Base-by-base conservation (phyloP, 2,888 invertebrate genomes). In the Caenorhabditis sp. region DNA sequence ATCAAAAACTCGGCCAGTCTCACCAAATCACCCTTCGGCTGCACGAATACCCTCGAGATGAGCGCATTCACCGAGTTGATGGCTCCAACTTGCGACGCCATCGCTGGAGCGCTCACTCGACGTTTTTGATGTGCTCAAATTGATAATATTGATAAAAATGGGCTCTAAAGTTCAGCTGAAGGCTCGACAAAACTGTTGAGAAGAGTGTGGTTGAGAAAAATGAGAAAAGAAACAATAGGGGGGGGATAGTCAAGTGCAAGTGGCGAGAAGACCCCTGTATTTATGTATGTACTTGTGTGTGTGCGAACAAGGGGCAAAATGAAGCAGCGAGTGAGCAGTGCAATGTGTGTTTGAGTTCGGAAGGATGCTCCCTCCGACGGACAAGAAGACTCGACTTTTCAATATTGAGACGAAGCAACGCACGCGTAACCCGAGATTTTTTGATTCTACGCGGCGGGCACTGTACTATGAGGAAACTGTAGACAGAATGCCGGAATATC, bases 11-110 rank as follows among this genome's bases (percentile, higher is more conserved):
- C 8, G 17, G 11, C 48, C 39, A 39, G 30, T 82, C 87, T 83
- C 50, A 87, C 87, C 76, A 88, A 81, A 74, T 88, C 88, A 68
- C 88, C 88, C 59, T 86, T 88, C 17, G 88, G 88, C 68, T 88
- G 88, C 27, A 82, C 82, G 66, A 88, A 88, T n/a, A 86, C 81
- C 68, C 83, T 86, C 63, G 81, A 78, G 52, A 88, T 86, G 46
- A 88, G 74, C 56, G 78, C 81, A 55, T 86, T 88, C 45, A 87
- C 86, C 65, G 83, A 78, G 68, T 78, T 80, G 79, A 88, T 86
- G 52, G 87, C 86, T 37, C 87, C 87, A 50, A 88, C 68, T 32
- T 86, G 87, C 41, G 80, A 70, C 48, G 82, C 79, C 85, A 86
- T 86, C 50, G 52, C 66, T 58, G 53, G 35, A 59, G 61, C 45